phyloP scores from a whole-genome alignment of 2,797 vertebrate species.

The Florisuga fusca region DNA sequence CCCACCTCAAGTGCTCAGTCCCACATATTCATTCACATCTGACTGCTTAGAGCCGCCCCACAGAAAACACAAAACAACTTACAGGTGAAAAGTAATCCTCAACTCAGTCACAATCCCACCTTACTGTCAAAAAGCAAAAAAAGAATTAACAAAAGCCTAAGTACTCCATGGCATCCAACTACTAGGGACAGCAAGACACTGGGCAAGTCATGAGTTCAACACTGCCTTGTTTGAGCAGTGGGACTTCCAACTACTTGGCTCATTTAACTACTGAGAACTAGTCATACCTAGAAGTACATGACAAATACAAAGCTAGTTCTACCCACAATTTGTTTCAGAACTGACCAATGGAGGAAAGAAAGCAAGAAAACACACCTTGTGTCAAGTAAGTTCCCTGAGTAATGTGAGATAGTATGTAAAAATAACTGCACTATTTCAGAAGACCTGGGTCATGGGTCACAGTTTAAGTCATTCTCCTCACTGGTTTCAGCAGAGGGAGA shows the following conservation, averaged over 20 bases:
- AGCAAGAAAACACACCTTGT: background rate
- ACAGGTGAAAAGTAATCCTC: background rate
- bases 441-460: background rate
- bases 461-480: background rate
- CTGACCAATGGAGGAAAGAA: rapidly evolving
- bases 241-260: background rate
- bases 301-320: background rate
- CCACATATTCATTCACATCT: rapidly evolving
- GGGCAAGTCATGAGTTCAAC: background rate
- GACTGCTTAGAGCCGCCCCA: background rate
- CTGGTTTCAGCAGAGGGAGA: background rate
- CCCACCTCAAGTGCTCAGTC: background rate
- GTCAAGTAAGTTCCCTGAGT: background rate
- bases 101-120: background rate
- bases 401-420: background rate
- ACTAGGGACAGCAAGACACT: background rate
- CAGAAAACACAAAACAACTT: background rate
- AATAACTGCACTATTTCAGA: background rate
- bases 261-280: background rate
- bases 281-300: background rate
- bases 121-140: background rate
- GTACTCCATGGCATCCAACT: background rate
- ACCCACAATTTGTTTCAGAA: background rate
- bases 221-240: rapidly evolving
- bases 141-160: rapidly evolving